Conservation (phyloP, 2,113 vertebrate genomes). For the Eretmochelys imbricata region DNA sequence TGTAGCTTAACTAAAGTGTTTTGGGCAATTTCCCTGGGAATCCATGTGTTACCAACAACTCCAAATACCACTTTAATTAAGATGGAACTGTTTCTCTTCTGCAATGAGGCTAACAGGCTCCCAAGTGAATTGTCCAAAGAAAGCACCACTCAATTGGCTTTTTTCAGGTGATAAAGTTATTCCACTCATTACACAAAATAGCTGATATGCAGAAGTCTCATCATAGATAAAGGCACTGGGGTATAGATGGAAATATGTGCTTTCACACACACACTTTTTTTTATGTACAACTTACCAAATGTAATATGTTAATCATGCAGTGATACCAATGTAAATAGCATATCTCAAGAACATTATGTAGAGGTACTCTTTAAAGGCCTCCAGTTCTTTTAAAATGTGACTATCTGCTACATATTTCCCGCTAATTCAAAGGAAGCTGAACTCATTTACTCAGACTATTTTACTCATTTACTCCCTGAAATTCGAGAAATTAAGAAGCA, state of each 20-base stretch:
- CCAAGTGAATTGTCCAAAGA: not conserved
- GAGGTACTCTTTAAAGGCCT: not conserved
- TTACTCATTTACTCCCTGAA: not conserved
- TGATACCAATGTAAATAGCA: not conserved
- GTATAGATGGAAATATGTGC: not conserved
- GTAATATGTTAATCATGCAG: not conserved
- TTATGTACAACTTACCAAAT: not conserved
- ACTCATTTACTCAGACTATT: not conserved
- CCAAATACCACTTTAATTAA: not conserved
- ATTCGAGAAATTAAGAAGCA: not conserved
- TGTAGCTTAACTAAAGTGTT: not conserved
- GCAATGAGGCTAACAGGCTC: not conserved
- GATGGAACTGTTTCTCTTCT: not conserved
- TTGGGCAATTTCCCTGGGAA: not conserved
- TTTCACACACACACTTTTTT: rapidly evolving
- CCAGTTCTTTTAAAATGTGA: not conserved
- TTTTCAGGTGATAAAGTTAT: not conserved
- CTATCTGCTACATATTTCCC: not conserved
- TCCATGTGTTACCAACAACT: not conserved
- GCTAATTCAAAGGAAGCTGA: not conserved
- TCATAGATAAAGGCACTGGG: not conserved
- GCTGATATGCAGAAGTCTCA: not conserved
- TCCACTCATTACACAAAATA: not conserved
- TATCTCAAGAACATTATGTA: rapidly evolving
- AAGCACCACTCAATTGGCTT: not conserved